phyloP scores from a whole-genome alignment of 2,113 vertebrate genomes.

The Capricornis sumatraensis region DNA sequence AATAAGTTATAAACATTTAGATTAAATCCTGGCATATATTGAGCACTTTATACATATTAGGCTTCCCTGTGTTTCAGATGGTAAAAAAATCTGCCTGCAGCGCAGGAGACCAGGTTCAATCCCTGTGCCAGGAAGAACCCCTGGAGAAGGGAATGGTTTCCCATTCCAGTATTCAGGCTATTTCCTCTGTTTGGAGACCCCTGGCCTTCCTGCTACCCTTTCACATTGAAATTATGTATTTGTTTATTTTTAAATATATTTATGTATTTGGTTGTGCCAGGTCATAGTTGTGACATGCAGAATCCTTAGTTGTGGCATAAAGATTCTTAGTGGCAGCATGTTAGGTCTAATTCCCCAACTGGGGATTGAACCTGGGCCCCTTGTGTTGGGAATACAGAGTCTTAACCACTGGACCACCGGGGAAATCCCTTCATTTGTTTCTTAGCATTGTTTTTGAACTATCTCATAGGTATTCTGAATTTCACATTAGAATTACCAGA shows the following conservation, averaged over 20 bases:
- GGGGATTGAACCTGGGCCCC: neutral
- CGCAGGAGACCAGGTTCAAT: accelerated
- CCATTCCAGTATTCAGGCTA: neutral
- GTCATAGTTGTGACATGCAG: neutral
- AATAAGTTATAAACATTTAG: neutral
- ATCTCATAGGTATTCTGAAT: neutral
- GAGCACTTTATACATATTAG: neutral
- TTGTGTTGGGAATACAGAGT: neutral
- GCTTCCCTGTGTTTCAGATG: neutral
- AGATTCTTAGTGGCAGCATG: neutral
- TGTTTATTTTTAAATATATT: neutral
- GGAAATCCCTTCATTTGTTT: neutral
- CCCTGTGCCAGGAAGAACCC: neutral
- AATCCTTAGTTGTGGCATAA: neutral
- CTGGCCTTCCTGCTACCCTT: no score
- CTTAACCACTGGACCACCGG: neutral
- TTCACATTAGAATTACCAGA: neutral
- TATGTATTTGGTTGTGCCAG: neutral
- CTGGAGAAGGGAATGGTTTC: neutral
- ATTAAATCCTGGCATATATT: neutral
- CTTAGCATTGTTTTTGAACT: neutral
- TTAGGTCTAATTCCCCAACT: neutral
- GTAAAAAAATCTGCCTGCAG: neutral
- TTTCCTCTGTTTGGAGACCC: no score
- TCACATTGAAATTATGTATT: neutral